Evolutionary conservation across 2,888 invertebrate genomes (phyloP).

Genomic region (Drosophila acutilabella): DNA sequence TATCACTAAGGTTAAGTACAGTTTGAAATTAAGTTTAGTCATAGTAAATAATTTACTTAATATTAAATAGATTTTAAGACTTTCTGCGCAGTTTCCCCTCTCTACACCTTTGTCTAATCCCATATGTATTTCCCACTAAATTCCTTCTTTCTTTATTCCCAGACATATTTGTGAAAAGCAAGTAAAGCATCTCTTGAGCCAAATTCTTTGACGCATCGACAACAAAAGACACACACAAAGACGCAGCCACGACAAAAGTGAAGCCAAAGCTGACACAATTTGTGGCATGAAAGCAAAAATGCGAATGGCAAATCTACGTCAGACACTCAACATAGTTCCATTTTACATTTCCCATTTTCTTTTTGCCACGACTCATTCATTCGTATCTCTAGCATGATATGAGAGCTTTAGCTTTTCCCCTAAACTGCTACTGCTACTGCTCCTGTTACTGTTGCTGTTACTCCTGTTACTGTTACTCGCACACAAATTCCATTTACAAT

Average conservation of each 20-base stretch:
- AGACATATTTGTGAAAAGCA: conserved; percentile 7
- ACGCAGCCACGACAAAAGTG: conserved; percentile 25
- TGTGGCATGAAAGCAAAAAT: conserved; percentile 46
- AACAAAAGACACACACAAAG: conserved; percentile 63
- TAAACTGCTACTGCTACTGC: neutral
- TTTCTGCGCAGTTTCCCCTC: too few relatives aligned
- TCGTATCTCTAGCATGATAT: conserved; percentile 35
- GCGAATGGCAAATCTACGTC: conserved; percentile 64
- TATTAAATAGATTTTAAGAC: too few relatives aligned
- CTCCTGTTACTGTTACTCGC: neutral
- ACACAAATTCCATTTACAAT: conserved; percentile 74
- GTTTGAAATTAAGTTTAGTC: too few relatives aligned
- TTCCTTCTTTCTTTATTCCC: neutral
- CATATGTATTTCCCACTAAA: neutral
- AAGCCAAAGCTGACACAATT: conserved; percentile 67
- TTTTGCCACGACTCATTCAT: conserved; percentile 2
- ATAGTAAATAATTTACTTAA: too few relatives aligned
- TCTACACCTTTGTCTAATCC: too few relatives aligned
- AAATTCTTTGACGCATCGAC: conserved; percentile 75
- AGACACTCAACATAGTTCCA: conserved; percentile 77
- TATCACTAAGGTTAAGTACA: neutral
- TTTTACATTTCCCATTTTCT: conserved; percentile 49
- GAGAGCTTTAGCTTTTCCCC: conserved; percentile 23
- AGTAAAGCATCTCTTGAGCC: conserved; percentile 65
- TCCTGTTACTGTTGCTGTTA: neutral